phyloP scores from a whole-genome alignment of 2,888 invertebrate species.

The Choreutis nemorana region DNA sequence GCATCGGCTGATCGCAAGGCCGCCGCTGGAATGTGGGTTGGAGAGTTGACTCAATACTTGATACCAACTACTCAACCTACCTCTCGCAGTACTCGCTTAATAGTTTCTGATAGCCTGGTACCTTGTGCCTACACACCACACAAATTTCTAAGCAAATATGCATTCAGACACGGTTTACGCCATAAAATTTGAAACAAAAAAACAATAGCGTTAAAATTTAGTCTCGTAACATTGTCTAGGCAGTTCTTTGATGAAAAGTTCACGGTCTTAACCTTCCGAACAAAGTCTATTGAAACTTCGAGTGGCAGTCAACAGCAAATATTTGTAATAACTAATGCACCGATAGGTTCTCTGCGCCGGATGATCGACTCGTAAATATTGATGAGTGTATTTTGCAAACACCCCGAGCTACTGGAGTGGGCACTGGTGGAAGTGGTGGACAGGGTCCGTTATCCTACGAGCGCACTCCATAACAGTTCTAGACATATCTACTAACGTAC shows the following conservation, averaged over 20 bases:
- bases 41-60: slow-evolving; percentile 41
- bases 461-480: slow-evolving; percentile 28
- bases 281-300: too few species aligned
- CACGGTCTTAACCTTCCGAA: slow-evolving; percentile 6
- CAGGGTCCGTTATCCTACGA: slow-evolving; percentile 28
- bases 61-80: slow-evolving; percentile 22
- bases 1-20: slow-evolving; percentile 30
- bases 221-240: slow-evolving; percentile 3
- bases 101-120: slow-evolving; percentile 28
- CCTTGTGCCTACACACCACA: slow-evolving; percentile 6
- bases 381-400: slow-evolving; percentile 4
- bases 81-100: too few species aligned
- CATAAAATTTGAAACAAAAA: too few species aligned
- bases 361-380: too few species aligned
- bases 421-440: slow-evolving; percentile 6
- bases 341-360: too few species aligned
- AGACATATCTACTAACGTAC: slow-evolving; percentile 13
- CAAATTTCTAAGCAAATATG: too few species aligned
- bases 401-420: slow-evolving; percentile 8
- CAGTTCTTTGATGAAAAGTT: slow-evolving; percentile 1
- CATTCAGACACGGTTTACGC: too few species aligned
- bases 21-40: slow-evolving; percentile 36
- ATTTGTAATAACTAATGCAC: too few species aligned
- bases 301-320: too few species aligned
- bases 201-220: slow-evolving; percentile 7